phyloP scores from a whole-genome alignment of 2,797 vertebrate species.

The Chelon labrosus region DNA sequence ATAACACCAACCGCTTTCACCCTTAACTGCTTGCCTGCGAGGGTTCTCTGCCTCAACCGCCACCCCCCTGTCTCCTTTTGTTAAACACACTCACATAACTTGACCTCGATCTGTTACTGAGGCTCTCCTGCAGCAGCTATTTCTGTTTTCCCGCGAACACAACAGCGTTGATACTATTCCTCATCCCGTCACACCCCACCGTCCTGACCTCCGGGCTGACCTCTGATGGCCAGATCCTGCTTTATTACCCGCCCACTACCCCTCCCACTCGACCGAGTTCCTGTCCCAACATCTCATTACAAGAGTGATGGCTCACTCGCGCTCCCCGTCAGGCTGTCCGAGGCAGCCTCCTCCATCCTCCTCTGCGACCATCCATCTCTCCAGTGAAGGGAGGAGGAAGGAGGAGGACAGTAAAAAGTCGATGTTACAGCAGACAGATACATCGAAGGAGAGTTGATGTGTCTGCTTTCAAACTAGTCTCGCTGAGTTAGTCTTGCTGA shows the following conservation, averaged over 20 bases:
- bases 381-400: constrained; percentile 18
- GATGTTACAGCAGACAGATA: constrained; percentile 43
- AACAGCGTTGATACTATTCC: constrained; percentile 37
- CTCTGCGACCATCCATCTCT: constrained; percentile 69
- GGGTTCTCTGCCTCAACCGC: constrained; percentile 13
- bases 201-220: constrained; percentile 51
- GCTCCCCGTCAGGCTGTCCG: constrained; percentile 48
- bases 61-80: not conserved
- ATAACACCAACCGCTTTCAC: constrained; percentile 47
- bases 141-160: constrained; percentile 43
- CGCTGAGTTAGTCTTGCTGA: constrained; percentile 25
- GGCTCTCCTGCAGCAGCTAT: constrained; percentile 44
- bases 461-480: constrained; percentile 23
- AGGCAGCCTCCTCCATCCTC: constrained; percentile 56
- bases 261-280: constrained; percentile 49
- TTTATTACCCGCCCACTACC: constrained; percentile 15
- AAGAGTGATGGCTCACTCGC: constrained; percentile 74
- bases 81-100: constrained; percentile 44
- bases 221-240: constrained; percentile 35
- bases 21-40: constrained; percentile 58
- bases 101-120: constrained; percentile 47
- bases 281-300: constrained; percentile 62
- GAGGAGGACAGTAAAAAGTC: constrained; percentile 35
- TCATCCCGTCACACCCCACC: constrained; percentile 31
- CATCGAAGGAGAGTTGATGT: constrained; percentile 26